Percentiles rank a stretch among this genome's conserved stretches.
Conservation (phyloP, 2,113 vertebrate genomes). For the Caranx ignobilis region DNA sequence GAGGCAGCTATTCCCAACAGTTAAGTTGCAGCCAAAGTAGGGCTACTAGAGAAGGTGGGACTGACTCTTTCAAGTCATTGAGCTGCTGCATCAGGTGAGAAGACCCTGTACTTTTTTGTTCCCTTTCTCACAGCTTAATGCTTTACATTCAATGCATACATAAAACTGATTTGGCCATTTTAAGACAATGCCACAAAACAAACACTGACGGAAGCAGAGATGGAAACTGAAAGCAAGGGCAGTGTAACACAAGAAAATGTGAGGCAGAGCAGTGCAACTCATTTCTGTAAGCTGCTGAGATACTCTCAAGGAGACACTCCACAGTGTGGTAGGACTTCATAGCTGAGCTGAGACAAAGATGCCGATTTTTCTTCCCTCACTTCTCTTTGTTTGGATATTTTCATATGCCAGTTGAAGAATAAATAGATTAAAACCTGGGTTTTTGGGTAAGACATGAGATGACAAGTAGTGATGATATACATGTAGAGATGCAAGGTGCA, state of each 20-base stretch:
- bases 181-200: not conserved
- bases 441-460: too few relatives aligned
- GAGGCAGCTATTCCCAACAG: not conserved
- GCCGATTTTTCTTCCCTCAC: not conserved
- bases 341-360: not conserved
- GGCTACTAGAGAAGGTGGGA: not conserved
- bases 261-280: too few relatives aligned
- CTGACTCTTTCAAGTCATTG: not conserved
- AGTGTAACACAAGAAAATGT: too few relatives aligned
- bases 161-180: not conserved
- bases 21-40: not conserved
- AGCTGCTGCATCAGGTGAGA: not conserved
- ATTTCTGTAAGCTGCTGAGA: too few relatives aligned
- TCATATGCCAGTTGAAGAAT: too few relatives aligned
- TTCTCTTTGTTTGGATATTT: too few relatives aligned
- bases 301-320: not conserved
- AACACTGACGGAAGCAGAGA: not conserved
- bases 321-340: not conserved
- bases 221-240: not conserved
- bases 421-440: too few relatives aligned
- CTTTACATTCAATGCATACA: not conserved
- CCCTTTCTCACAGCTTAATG: not conserved
- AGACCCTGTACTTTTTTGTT: not conserved
- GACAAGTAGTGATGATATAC: too few relatives aligned
- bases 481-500: too few relatives aligned